A percentile compares a stretch with the other conserved stretches of the same genome.
These are phyloP conservation scores for Hydrotaea cyrtoneurina DNA, from an alignment of 2,888 invertebrate species.

Conservation along the genomic window DNA sequence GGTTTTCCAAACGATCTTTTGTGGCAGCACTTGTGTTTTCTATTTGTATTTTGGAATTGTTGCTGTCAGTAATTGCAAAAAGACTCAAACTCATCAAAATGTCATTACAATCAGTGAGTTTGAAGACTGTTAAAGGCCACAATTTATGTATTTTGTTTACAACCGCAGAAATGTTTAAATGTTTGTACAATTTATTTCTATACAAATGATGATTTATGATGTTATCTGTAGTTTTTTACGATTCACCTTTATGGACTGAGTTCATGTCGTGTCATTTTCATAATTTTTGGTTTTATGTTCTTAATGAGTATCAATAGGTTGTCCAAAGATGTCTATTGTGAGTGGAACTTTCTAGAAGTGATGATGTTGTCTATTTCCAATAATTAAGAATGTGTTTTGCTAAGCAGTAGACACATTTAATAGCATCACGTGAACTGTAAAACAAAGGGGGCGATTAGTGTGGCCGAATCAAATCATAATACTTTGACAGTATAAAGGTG, in stretches of 20 bases:
- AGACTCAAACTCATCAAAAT: conserved; percentile 17
- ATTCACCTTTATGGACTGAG: background rate
- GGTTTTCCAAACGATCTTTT: background rate
- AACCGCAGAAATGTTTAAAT: background rate
- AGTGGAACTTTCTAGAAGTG: too few relatives aligned
- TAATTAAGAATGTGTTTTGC: too few relatives aligned
- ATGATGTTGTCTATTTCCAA: too few relatives aligned
- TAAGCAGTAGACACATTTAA: too few relatives aligned
- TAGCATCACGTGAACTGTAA: too few relatives aligned
- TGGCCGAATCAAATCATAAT: too few relatives aligned
- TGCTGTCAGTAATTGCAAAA: background rate
- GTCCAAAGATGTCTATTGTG: too few relatives aligned
- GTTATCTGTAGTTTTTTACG: background rate
- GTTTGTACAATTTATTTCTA: background rate
- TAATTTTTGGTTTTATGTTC: too few relatives aligned
- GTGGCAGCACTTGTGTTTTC: background rate
- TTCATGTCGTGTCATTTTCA: too few relatives aligned
- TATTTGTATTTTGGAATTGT: background rate
- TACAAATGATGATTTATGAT: background rate
- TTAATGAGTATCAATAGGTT: too few relatives aligned
- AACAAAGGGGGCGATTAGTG: too few relatives aligned
- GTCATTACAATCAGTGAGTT: conserved; percentile 7
- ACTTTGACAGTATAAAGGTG: too few relatives aligned
- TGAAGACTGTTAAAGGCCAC: background rate
- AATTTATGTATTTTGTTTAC: background rate